These are phyloP conservation scores for Naja naja DNA, from an alignment of 2,113 vertebrate species.

Conservation along the genomic window DNA sequence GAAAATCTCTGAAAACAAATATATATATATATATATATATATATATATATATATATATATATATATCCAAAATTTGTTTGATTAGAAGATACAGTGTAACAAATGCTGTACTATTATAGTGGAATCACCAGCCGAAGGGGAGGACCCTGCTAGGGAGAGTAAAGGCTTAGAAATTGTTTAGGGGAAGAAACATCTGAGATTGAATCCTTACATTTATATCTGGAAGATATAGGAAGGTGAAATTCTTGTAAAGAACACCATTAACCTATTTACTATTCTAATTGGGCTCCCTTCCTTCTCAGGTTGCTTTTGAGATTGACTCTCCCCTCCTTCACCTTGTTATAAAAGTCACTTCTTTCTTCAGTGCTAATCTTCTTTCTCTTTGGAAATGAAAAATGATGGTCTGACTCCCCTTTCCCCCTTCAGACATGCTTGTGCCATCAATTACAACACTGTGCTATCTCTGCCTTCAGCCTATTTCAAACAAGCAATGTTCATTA, in stretches of 20 bases:
- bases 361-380: slow-evolving; percentile 11
- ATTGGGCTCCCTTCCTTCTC: slow-evolving; percentile 29
- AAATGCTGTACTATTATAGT: neutral
- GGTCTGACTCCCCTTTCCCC: neutral
- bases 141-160: neutral
- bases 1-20: too few relatives aligned
- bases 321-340: neutral
- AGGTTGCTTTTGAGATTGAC: neutral
- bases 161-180: neutral
- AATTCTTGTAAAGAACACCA: slow-evolving; percentile 1
- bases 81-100: neutral
- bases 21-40: too few relatives aligned
- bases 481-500: neutral
- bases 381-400: neutral
- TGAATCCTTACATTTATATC: neutral
- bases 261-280: slow-evolving; percentile 24
- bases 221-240: neutral
- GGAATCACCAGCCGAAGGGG: neutral
- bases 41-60: too few relatives aligned
- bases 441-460: neutral
- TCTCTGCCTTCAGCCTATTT: neutral
- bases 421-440: slow-evolving; percentile 4
- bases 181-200: neutral
- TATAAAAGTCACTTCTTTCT: slow-evolving; percentile 31
- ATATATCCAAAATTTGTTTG: neutral